Conservation (phyloP, 2,888 invertebrate species). For the Diploptera punctata region DNA sequence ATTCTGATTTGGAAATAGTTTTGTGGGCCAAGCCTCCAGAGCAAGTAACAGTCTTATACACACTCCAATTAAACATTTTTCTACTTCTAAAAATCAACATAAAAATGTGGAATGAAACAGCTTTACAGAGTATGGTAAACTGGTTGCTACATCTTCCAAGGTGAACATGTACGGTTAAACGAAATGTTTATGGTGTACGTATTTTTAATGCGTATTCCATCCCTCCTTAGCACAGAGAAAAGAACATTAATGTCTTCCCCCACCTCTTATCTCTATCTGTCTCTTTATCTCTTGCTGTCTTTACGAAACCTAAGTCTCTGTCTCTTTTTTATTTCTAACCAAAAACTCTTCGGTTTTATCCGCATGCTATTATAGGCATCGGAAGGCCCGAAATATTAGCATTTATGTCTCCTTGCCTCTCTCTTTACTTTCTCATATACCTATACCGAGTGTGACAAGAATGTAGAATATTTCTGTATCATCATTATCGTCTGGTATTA, state of each 20-base stretch:
- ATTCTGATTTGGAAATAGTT: too few relatives aligned
- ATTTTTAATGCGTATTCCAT: constrained; percentile 34
- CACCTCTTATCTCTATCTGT: too few relatives aligned
- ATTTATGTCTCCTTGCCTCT: neutral
- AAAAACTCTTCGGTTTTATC: too few relatives aligned
- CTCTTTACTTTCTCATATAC: neutral
- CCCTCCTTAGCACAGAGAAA: neutral
- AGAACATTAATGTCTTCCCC: constrained; percentile 3
- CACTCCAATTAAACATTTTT: constrained; percentile 7
- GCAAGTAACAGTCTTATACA: too few relatives aligned
- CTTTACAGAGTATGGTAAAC: too few relatives aligned
- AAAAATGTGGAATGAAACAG: neutral
- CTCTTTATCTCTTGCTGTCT: neutral
- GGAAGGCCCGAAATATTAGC: neutral
- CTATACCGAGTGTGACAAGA: neutral
- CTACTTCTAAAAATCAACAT: neutral
- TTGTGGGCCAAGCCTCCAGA: too few relatives aligned
- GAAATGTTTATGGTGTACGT: constrained; percentile 41
- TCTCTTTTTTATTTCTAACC: too few relatives aligned
- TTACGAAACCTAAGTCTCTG: constrained; percentile 5
- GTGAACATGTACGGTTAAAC: constrained; percentile 38
- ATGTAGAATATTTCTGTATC: too few relatives aligned
- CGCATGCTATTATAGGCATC: neutral
- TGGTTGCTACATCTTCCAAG: constrained; percentile 30
- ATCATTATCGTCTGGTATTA: too few relatives aligned